Percentiles rank a stretch among this genome's conserved stretches.
phyloP scores from a whole-genome alignment of 2,113 vertebrate species.

The Mystacornis crossleyi region DNA sequence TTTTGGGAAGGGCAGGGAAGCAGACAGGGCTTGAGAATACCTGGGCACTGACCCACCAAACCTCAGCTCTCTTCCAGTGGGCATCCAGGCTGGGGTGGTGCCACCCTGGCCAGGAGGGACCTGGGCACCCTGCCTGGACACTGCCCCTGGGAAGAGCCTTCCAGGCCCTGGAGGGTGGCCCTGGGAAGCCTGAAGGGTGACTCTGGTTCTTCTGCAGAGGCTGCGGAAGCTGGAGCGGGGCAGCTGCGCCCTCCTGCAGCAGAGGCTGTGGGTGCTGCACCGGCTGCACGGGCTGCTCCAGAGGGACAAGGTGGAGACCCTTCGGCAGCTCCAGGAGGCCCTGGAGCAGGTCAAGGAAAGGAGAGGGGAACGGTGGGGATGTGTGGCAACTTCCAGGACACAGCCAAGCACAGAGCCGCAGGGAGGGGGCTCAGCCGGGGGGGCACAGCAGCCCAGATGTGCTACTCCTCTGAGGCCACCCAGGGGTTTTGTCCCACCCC shows the following conservation, averaged over 20 bases:
- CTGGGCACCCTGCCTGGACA: accelerated
- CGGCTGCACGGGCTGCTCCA: conserved; percentile 49
- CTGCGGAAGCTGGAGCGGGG: conserved; percentile 67
- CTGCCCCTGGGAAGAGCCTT: not conserved
- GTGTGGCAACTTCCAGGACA: accelerated
- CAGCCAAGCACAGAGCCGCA: not conserved
- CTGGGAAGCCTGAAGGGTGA: not conserved
- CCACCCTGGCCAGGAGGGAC: not conserved
- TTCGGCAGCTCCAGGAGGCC: conserved; percentile 47
- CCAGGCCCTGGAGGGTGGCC: accelerated
- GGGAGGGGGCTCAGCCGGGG: accelerated
- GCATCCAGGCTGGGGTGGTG: accelerated
- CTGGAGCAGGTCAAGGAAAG: conserved; percentile 64
- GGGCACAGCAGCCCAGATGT: not conserved
- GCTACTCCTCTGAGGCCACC: not conserved
- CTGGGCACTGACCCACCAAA: accelerated
- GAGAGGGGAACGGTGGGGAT: accelerated
- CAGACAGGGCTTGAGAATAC: not conserved
- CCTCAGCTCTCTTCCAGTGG: not conserved
- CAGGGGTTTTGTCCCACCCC: not conserved
- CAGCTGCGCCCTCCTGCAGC: conserved; percentile 38
- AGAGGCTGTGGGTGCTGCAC: conserved; percentile 54
- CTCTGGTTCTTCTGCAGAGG: conserved; percentile 15
- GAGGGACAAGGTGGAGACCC: conserved; percentile 61
- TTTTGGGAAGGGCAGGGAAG: not conserved